Evolutionary conservation across 2,113 vertebrate genomes (phyloP).

Genomic region (Mohoua ochrocephala): DNA sequence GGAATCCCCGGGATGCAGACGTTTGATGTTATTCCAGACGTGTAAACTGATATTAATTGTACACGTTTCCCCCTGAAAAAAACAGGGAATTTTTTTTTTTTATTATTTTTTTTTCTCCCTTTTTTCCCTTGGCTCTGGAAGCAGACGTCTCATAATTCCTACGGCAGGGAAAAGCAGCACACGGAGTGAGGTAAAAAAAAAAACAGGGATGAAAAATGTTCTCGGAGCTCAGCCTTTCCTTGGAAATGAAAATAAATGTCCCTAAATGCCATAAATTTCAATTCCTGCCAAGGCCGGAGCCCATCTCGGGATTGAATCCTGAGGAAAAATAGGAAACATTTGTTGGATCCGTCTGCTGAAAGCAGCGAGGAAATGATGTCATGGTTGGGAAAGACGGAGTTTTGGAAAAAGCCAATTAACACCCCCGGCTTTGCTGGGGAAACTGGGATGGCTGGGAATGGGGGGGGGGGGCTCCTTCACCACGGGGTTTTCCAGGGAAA

Average conservation of each 20-base stretch:
- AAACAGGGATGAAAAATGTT: constrained; percentile 23
- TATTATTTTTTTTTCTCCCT: not conserved
- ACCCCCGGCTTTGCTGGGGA: not conserved
- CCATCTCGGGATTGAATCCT: constrained; percentile 45
- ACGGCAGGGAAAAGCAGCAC: constrained; percentile 26
- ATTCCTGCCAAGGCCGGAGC: constrained; percentile 62
- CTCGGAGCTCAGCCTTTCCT: constrained; percentile 53
- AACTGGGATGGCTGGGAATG: not conserved
- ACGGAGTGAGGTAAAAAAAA: not conserved
- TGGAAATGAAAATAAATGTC: constrained; percentile 74
- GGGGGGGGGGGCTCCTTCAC: not conserved
- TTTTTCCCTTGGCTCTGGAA: constrained; percentile 34
- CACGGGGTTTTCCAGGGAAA: not conserved
- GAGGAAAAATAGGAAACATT: constrained; percentile 69
- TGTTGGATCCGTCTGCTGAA: constrained; percentile 51
- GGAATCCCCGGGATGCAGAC: constrained; percentile 16
- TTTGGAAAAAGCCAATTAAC: constrained; percentile 66
- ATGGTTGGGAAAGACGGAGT: constrained; percentile 49
- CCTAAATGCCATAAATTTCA: constrained; percentile 68
- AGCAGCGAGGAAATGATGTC: constrained; percentile 63
- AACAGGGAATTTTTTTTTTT: not conserved
- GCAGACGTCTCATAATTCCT: constrained; percentile 54
- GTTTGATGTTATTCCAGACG: constrained; percentile 35
- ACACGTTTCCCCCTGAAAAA: constrained; percentile 33
- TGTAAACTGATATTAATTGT: constrained; percentile 55